Evolutionary conservation across 2,797 vertebrate species (phyloP).

Genomic region (Microctenopoma stevenorrisi): DNA sequence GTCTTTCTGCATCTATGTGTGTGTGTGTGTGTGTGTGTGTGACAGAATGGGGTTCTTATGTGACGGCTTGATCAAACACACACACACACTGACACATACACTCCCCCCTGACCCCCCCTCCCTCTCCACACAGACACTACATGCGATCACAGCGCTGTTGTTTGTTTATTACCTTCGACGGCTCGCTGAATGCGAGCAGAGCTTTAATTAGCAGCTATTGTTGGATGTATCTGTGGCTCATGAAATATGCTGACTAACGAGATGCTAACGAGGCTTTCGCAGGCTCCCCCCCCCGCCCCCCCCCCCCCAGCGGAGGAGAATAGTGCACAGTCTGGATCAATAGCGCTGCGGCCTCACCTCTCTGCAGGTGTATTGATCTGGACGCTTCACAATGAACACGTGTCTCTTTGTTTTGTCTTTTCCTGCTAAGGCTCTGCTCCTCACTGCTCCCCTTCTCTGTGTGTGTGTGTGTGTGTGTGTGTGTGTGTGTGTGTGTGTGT

Average conservation of each 20-base stretch:
- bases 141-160: slow-evolving; percentile 23
- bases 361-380: slow-evolving; percentile 56
- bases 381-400: slow-evolving; percentile 51
- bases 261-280: slow-evolving; percentile 35
- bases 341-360: slow-evolving; percentile 26
- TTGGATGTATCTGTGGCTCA: slow-evolving; percentile 21
- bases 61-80: slow-evolving; percentile 56
- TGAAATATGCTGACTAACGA: slow-evolving; percentile 64
- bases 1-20: neutral
- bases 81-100: slow-evolving; percentile 6
- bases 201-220: slow-evolving; percentile 35
- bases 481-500: neutral
- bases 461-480: slow-evolving; percentile 1
- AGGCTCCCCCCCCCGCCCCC: neutral
- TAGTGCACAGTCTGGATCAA: slow-evolving; percentile 50
- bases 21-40: slow-evolving; percentile 11
- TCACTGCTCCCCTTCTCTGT: neutral
- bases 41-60: slow-evolving; percentile 60
- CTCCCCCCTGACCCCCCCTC: neutral
- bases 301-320: slow-evolving; percentile 7
- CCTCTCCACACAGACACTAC: neutral
- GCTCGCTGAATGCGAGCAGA: slow-evolving; percentile 5
- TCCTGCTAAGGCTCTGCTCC: slow-evolving; percentile 14
- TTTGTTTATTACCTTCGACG: slow-evolving; percentile 11
- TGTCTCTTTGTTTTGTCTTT: slow-evolving; percentile 42